Percentiles rank a stretch among this genome's conserved stretches.
Evolutionary conservation across 2,797 vertebrate species (phyloP).

Genomic region (Echiichthys vipera): DNA sequence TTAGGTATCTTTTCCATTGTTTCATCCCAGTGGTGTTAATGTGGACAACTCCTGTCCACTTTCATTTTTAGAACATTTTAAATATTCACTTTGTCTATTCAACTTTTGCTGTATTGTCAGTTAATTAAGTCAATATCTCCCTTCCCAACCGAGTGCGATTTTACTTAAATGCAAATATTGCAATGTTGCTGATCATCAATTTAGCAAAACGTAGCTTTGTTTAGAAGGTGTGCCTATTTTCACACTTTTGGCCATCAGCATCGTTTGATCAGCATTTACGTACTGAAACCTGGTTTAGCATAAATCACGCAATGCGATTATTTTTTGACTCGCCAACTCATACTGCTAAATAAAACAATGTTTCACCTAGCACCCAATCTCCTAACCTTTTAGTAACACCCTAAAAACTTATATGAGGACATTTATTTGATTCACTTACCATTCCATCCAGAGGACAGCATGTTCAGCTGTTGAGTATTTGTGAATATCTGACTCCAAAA

Average conservation of each 20-base stretch:
- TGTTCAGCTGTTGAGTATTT: neutral
- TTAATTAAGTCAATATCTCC: neutral
- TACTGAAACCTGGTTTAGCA: neutral
- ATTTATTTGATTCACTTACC: neutral
- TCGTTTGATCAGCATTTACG: neutral
- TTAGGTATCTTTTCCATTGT: neutral
- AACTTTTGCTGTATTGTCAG: constrained; percentile 1
- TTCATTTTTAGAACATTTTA: neutral
- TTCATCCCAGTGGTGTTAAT: neutral
- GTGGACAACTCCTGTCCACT: neutral
- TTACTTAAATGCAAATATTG: neutral
- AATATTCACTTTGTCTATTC: neutral
- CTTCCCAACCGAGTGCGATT: neutral
- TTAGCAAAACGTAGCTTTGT: neutral
- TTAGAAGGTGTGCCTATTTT: neutral
- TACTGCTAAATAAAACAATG: neutral
- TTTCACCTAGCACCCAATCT: neutral
- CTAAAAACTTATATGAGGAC: neutral
- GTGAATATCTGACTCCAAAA: neutral
- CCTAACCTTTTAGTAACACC: neutral
- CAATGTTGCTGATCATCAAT: neutral
- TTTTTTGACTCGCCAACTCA: neutral
- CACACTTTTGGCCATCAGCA: neutral
- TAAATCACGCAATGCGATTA: neutral
- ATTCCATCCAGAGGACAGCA: neutral